Base-by-base conservation (phyloP, 2,797 vertebrate genomes). In the Falco concolor region DNA sequence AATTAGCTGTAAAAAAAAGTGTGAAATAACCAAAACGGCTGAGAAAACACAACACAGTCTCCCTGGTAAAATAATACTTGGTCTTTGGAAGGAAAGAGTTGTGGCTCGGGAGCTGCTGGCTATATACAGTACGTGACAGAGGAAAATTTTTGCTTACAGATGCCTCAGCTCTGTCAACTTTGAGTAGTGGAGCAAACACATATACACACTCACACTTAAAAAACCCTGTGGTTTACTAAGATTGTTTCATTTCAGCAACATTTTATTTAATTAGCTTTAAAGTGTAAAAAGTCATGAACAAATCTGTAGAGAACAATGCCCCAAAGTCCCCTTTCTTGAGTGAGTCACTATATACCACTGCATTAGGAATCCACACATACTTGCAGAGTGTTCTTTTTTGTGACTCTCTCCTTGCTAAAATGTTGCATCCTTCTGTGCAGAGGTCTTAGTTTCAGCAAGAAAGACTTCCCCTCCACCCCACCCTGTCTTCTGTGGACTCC, bases 11-110 rank as follows among this genome's bases (percentile, higher is more conserved):
- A 65, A 91, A 93, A 93, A 89, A 54, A 92, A 76, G 74, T 94
- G 80, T 91, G 80, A 94, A 95, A 90, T 77, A 93, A 94, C 88
- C 56, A 89, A 96, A 96, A 84, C 96, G 95, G 96, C 96, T 95
- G 96, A 95, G 84, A 96, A 95, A 96, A 95, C 88, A 96, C 24
- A 79, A 77, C 19, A 57, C 10, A 54, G 56, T 87, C 90, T 95
- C 96, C 44, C 57, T 85, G 64, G 88, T 93, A 87, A 94, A 96
- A 92, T 89, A 34, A 34, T 92, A 64, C 50, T 83, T 89, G 36
- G 45, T 84, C 40, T 73, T 87, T 87, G 57, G 61, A 92, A 93
- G 50, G 38, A 83, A 72, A 60, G 56, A 89, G 11, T 13, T 92
- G 50, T 83, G 50, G 52, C 68, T 84, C 1, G 4, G 78, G 75